Percentiles rank a stretch among this genome's conserved stretches.
These are phyloP conservation scores for Cettia cetti DNA, from an alignment of 2,113 vertebrate genomes.

Conservation along the genomic window DNA sequence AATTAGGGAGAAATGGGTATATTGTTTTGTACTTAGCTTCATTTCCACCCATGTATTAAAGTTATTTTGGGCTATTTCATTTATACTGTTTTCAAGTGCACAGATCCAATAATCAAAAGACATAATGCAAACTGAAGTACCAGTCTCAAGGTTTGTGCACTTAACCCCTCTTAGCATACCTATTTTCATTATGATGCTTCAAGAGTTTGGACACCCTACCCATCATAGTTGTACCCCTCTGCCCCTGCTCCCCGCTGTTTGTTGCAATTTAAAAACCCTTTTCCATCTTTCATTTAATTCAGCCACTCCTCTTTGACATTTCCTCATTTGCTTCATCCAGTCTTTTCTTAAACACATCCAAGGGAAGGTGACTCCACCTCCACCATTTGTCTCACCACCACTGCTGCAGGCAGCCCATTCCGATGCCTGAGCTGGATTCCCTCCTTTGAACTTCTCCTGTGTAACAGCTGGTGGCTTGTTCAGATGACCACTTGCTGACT, in stretches of 20 bases:
- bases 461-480: background rate
- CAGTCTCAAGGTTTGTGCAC: accelerated
- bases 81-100: background rate
- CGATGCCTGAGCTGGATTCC: background rate
- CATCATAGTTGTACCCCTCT: background rate
- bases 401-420: background rate
- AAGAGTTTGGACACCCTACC: background rate
- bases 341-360: background rate
- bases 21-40: background rate
- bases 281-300: background rate
- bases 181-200: background rate
- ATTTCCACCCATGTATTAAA: background rate
- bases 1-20: background rate
- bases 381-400: background rate
- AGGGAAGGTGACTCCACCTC: background rate
- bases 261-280: background rate
- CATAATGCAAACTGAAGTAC: background rate
- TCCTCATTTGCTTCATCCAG: background rate
- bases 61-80: background rate
- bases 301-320: background rate
- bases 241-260: accelerated
- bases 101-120: background rate
- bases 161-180: background rate
- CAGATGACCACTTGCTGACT: background rate
- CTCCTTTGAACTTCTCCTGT: background rate